phyloP scores from a whole-genome alignment of 2,888 invertebrate species.

The Troides helena region DNA sequence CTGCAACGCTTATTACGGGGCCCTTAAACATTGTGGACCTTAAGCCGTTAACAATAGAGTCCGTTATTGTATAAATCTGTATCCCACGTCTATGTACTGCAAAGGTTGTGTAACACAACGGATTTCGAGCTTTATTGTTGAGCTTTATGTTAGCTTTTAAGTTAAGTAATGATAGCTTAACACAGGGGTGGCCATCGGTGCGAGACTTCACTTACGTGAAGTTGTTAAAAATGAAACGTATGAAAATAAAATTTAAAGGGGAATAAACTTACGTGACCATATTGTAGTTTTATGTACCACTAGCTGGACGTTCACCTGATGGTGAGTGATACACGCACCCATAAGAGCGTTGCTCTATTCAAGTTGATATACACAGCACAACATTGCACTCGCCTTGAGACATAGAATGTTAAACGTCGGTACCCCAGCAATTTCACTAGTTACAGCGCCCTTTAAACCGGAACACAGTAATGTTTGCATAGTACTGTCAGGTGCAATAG shows the following conservation, averaged over 20 bases:
- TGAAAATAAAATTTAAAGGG: conserved; percentile 21
- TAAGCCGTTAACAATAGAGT: conserved; percentile 3
- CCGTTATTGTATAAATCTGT: conserved; percentile 2
- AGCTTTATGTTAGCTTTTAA: not conserved
- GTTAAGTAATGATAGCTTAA: not conserved
- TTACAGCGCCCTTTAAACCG: too few relatives aligned
- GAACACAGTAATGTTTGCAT: too few relatives aligned
- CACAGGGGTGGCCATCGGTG: conserved; percentile 27
- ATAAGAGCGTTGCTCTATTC: too few relatives aligned
- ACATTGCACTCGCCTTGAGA: too few relatives aligned
- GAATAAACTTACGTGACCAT: conserved; percentile 23
- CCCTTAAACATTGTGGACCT: conserved; percentile 2
- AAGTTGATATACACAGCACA: too few relatives aligned
- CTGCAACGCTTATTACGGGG: conserved; percentile 24
- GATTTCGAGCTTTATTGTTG: conserved; percentile 11
- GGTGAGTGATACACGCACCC: too few relatives aligned
- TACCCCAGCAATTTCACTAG: too few relatives aligned
- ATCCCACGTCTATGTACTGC: not conserved
- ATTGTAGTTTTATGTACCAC: not conserved
- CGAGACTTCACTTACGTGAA: conserved; percentile 29
- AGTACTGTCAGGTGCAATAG: too few relatives aligned
- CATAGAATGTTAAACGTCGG: too few relatives aligned
- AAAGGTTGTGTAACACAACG: not conserved
- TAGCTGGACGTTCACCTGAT: too few relatives aligned
- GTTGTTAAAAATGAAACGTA: conserved; percentile 30